phyloP scores from a whole-genome alignment of 2,113 vertebrate genomes.

The Etheostoma spectabile region DNA sequence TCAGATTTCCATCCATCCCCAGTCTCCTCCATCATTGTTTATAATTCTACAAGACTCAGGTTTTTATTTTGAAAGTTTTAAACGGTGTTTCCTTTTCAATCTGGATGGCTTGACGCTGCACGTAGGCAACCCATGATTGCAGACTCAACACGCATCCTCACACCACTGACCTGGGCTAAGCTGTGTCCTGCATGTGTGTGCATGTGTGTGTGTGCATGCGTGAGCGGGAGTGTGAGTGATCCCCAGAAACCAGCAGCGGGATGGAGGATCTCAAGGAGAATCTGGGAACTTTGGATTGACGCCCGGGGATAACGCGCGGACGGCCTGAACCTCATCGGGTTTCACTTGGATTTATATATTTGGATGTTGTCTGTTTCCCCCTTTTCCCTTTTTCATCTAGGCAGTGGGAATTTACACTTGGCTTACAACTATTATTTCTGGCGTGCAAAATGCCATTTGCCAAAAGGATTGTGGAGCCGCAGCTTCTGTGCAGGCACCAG shows the following conservation, averaged over 20 bases:
- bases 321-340: conserved; percentile 73
- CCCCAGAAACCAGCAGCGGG: conserved; percentile 73
- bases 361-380: conserved; percentile 78
- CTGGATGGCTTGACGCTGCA: conserved; percentile 49
- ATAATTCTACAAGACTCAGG: accelerated
- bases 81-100: conserved; percentile 28
- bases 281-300: conserved; percentile 85
- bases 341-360: conserved; percentile 75
- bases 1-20: accelerated
- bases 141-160: conserved; percentile 80
- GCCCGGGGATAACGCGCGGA: conserved; percentile 79
- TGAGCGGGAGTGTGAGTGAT: conserved; percentile 81
- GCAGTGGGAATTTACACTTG: conserved; percentile 73
- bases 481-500: conserved; percentile 92
- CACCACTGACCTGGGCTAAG: conserved; percentile 77
- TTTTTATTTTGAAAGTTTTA: conserved; percentile 47
- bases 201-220: conserved; percentile 71
- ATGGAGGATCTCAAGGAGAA: conserved; percentile 85
- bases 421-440: conserved; percentile 68
- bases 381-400: conserved; percentile 61
- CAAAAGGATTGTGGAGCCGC: conserved; percentile 96
- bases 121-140: conserved; percentile 80
- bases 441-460: conserved; percentile 92
- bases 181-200: conserved; percentile 79
- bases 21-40: not conserved